Evolutionary conservation across 2,797 vertebrate species (phyloP).

Genomic region (Leucoraja ocellata): DNA sequence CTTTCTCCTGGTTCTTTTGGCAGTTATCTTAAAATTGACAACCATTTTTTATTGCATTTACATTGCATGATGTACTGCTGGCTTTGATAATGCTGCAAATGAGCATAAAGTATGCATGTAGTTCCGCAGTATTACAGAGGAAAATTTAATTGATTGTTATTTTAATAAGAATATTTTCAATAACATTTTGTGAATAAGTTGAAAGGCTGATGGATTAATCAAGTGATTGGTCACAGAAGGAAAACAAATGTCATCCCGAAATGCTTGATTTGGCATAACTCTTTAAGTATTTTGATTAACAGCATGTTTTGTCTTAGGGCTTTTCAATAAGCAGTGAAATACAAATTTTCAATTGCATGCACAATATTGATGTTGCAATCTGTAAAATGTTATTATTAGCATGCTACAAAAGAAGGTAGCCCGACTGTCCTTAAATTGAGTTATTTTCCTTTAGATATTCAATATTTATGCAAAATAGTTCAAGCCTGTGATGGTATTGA

Average conservation of each 20-base stretch:
- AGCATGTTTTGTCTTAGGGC: background rate
- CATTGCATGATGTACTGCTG: background rate
- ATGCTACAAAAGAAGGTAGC: background rate
- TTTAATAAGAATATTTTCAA: background rate
- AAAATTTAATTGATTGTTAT: background rate
- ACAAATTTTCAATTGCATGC: background rate
- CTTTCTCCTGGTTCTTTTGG: background rate
- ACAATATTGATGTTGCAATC: background rate
- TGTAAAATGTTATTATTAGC: background rate
- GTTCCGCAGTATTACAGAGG: background rate
- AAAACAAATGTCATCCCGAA: background rate
- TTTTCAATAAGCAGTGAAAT: background rate
- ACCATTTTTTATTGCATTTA: too few species aligned
- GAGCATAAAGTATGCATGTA: background rate
- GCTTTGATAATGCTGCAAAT: background rate
- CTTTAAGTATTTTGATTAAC: background rate
- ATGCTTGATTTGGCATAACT: background rate
- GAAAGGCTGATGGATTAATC: background rate
- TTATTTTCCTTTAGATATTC: too few species aligned
- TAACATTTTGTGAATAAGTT: constrained; percentile 12
- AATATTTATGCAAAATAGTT: background rate
- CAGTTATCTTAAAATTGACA: background rate
- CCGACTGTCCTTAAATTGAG: background rate
- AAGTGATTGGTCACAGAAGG: background rate
- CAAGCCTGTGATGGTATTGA: background rate